Evolutionary conservation across 2,797 vertebrate genomes (phyloP), one percentile per base, ranked within the genome.

Genomic region (Platyrinchus mystaceus): DNA sequence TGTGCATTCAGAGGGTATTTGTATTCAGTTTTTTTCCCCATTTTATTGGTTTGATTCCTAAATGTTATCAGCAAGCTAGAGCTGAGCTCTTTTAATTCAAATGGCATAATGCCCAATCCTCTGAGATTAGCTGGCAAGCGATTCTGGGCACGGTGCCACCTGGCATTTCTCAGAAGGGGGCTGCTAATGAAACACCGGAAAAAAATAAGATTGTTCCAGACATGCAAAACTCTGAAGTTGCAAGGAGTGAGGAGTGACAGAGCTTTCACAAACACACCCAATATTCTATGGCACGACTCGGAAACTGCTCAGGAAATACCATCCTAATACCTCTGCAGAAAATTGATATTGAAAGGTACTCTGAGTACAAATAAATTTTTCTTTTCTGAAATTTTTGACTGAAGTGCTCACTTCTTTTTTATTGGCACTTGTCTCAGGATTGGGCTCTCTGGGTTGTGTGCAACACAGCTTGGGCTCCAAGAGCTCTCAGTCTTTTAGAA

Each of bases 171-270:
- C 86, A 95, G 89, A 93, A 91, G 67, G 41, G 81, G 78, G n/a
- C 89, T 96, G 85, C 70, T 97, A 96, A 96, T 96, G 95, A 96
- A 95, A 95, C 84, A 87, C 94, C 86, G 88, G 90, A 91, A 95
- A 94, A 96, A 95, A 96, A 93, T 85, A 91, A 91, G 87, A 89
- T 94, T 96, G 95, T 95, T 95, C 89, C 94, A 97, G 95, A 91
- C 92, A 89, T 93, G 89, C 84, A 92, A 93, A 94, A 32, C 43
- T 77, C 78, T 88, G 74, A 94, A 96, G 68, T 91, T 91, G 43
- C 71, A 91, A 83, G 47, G 93, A 97, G 86, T 12, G 9, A 94
- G 83, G 87, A 96, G 87, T 94, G 95, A 94, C 91, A 93, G 66
- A 75, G 41, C 70, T 96, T 96, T 95, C 85, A 90, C 94, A 95